These are phyloP conservation scores for Pollenia angustigena DNA, from an alignment of 2,888 invertebrate species.

Conservation along the genomic window DNA sequence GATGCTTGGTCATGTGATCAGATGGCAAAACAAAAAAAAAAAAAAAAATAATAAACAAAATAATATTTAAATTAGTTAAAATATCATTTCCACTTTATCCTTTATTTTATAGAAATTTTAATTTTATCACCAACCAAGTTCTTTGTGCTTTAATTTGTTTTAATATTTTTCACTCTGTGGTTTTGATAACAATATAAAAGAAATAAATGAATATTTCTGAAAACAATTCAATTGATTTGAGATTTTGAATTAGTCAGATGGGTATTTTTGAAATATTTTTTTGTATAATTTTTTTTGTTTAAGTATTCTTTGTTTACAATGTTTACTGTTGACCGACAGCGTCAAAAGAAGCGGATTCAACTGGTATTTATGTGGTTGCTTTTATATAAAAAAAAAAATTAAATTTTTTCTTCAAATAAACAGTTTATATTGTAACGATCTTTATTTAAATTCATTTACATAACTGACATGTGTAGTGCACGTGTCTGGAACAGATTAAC, in stretches of 20 bases:
- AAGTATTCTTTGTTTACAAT: slow-evolving; percentile 35
- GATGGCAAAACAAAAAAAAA: neutral
- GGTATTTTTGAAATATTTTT: neutral
- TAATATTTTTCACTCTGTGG: neutral
- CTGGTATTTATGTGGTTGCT: neutral
- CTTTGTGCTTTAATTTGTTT: neutral
- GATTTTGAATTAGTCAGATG: slow-evolving; percentile 9
- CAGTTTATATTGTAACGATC: slow-evolving; percentile 14
- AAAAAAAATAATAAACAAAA: neutral
- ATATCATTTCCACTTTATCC: neutral
- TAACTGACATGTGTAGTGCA: slow-evolving; percentile 14
- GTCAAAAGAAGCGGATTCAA: slow-evolving; percentile 6
- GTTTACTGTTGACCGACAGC: neutral
- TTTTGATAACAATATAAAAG: slow-evolving; percentile 3
- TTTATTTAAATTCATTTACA: slow-evolving; percentile 18
- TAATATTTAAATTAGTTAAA: neutral
- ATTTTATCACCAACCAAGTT: neutral
- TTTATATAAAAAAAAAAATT: neutral
- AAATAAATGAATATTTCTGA: slow-evolving; percentile 18
- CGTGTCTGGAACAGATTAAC: neutral
- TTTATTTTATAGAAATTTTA: neutral
- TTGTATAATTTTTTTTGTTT: neutral
- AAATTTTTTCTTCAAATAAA: neutral
- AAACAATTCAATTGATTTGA: slow-evolving; percentile 18
- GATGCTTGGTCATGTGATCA: neutral